Base-by-base conservation (phyloP, 2,888 invertebrate genomes). In the Creontiades dilutus region DNA sequence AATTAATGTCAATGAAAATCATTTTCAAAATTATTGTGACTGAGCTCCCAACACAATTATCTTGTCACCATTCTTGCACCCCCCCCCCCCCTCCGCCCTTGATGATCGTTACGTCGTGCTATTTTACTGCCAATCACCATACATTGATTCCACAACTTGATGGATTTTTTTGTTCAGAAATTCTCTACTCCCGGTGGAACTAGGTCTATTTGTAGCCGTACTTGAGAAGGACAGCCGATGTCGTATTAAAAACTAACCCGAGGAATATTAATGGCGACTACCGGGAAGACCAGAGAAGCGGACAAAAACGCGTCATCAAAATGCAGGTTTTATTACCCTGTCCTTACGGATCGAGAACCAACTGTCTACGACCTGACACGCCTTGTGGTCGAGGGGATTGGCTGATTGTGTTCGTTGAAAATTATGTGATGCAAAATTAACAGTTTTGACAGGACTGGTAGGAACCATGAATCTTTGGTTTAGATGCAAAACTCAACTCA, bases 301-400 rank as follows among this genome's bases (percentile, higher is more conserved):
- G 14, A 46, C 13, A 47, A 47, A 80, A 80, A 47, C 46, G 37
- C 4, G 46, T 47, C 37, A 47, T 80, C 47, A 80, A 80, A 46
- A 80, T 80, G 78, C 78, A 46, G 78, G 19, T 80, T 80, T 80
- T 80, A 80, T 80, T 80, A 80, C 19, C 46, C 28, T 11, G 47
- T 47, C 78, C 46, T 80, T 19, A 80, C 78, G 16, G 37, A 47
- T 80, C 78, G 16, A 19, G 47, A 37, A 46, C 78, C 78, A 14
- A 47, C 46, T 16, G 23, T 37, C 27, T 16, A 19, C 75, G 37
- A 16, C 11, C 46, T 47, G 47, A 46, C 78, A 80, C 78, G 19
- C 78, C 78, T 80, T 46, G 14, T 80, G 19, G 37, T 80, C 78
- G 46, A 46, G 78, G 78, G 16, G 0, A 7, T 68, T 0, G 57